Conservation (phyloP, 2,113 vertebrate species). For the Sapayoa aenigma region DNA sequence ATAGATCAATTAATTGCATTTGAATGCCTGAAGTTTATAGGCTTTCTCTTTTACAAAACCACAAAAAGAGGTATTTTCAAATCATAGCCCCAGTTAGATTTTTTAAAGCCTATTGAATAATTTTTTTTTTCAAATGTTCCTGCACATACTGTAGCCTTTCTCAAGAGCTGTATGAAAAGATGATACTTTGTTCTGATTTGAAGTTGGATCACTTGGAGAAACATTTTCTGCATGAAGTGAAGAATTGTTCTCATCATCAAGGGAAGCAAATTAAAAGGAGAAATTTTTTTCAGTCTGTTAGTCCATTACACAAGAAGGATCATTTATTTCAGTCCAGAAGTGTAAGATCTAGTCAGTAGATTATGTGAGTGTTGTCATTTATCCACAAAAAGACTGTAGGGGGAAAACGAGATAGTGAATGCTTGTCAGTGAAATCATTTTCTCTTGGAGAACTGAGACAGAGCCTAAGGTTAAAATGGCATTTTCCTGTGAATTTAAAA, state of each 20-base stretch:
- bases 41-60: neutral
- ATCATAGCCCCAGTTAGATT: neutral
- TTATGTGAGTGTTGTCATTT: slow-evolving; percentile 10
- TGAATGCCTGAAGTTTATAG: neutral
- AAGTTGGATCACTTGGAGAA: slow-evolving; percentile 17
- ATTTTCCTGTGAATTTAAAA: neutral
- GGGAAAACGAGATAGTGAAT: neutral
- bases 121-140: neutral
- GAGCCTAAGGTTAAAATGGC: neutral
- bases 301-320: slow-evolving; percentile 15
- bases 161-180: neutral
- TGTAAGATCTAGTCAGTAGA: slow-evolving; percentile 1
- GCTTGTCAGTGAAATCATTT: neutral
- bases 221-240: slow-evolving; percentile 20
- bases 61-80: neutral
- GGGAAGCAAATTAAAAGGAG: neutral
- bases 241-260: slow-evolving; percentile 15
- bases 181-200: slow-evolving; percentile 24
- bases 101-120: neutral
- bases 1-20: neutral
- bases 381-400: neutral
- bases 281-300: neutral
- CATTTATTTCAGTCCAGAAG: slow-evolving; percentile 29
- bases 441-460: neutral
- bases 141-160: neutral